phyloP scores from a whole-genome alignment of 2,888 invertebrate genomes.

The Drosophila mayaguana region DNA sequence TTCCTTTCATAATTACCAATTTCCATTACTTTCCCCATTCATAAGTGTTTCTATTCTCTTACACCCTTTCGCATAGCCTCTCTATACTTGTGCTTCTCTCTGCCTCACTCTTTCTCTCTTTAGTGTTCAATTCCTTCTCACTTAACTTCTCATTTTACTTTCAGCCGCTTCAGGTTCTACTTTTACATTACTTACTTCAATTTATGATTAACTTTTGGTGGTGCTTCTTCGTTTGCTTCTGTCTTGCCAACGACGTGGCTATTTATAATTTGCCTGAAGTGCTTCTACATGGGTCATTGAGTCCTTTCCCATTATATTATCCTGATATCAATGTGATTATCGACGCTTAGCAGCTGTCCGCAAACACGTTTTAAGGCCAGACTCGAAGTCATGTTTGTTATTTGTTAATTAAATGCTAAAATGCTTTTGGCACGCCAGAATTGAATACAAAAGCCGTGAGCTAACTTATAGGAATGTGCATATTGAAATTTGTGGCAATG shows the following conservation, averaged over 20 bases:
- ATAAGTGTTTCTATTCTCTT: no score
- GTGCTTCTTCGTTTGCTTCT: slow-evolving; percentile 3
- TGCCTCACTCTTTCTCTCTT: not conserved
- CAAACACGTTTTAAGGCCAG: not conserved
- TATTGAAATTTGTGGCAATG: slow-evolving; percentile 34
- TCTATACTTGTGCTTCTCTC: not conserved
- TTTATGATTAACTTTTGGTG: slow-evolving; percentile 1
- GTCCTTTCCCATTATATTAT: not conserved
- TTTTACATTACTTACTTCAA: not conserved
- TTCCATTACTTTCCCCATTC: not conserved
- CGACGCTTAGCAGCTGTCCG: not conserved
- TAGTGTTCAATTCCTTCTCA: not conserved
- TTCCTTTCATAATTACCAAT: no score
- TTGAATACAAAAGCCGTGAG: slow-evolving; percentile 4
- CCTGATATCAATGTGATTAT: not conserved
- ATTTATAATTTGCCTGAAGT: not conserved
- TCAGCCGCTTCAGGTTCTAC: not conserved
- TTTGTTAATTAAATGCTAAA: slow-evolving; percentile 42
- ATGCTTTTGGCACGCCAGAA: slow-evolving; percentile 17
- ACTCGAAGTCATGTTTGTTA: slow-evolving; percentile 13
- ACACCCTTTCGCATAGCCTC: not conserved
- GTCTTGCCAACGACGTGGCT: not conserved
- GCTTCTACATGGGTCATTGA: not conserved
- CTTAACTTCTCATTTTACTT: not conserved
- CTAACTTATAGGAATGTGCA: slow-evolving; percentile 33